phyloP scores from a whole-genome alignment of 2,888 invertebrate species.

The Carpatolechia fugitivella region DNA sequence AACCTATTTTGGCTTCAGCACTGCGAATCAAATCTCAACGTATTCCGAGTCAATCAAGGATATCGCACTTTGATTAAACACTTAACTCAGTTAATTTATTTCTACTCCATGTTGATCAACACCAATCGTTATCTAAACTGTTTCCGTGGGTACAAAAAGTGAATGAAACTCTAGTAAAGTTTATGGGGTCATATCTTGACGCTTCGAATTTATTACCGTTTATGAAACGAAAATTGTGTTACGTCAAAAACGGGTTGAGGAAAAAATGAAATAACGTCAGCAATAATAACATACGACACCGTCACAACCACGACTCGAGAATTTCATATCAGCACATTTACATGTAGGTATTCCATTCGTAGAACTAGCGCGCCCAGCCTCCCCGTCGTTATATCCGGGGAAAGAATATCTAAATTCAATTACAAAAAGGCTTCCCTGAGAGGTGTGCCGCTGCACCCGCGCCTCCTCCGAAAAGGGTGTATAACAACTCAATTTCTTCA shows the following conservation, averaged over 20 bases:
- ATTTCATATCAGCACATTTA: constrained; percentile 66
- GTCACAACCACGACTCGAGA: constrained; percentile 50
- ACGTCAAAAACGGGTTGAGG: constrained; percentile 8
- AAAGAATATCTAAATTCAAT: constrained; percentile 78
- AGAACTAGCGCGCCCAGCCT: constrained; percentile 59
- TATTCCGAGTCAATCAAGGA: constrained; percentile 18
- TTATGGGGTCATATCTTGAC: constrained; percentile 3
- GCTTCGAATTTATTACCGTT: constrained; percentile 3
- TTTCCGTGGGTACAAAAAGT: background rate
- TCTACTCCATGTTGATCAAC: background rate
- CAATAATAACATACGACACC: constrained; percentile 46
- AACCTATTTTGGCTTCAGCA: constrained; percentile 60
- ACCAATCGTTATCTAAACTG: background rate
- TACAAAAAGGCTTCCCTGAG: constrained; percentile 74
- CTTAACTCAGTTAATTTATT: constrained; percentile 5
- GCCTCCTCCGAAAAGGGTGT: constrained; percentile 73
- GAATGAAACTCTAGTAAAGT: background rate
- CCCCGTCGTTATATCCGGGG: constrained; percentile 66
- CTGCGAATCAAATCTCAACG: constrained; percentile 34
- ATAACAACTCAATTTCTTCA: constrained; percentile 78
- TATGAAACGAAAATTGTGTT: constrained; percentile 13
- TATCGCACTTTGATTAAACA: constrained; percentile 13
- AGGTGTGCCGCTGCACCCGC: constrained; percentile 74
- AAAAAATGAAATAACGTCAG: constrained; percentile 33
- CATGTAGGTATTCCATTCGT: constrained; percentile 50